These are phyloP conservation scores for Vultur gryphus DNA, from an alignment of 2,797 vertebrate species.

Conservation along the genomic window DNA sequence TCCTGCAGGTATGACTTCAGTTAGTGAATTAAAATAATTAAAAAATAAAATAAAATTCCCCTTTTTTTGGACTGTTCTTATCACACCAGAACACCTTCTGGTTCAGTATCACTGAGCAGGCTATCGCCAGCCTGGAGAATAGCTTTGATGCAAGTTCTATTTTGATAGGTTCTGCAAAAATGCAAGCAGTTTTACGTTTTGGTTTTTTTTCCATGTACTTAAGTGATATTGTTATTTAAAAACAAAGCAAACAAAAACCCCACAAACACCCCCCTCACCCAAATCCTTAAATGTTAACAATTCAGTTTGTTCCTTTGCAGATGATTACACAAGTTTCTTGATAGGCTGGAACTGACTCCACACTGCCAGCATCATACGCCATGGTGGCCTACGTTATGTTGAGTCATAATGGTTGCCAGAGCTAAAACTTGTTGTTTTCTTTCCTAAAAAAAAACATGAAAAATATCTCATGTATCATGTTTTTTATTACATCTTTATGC, in stretches of 20 bases:
- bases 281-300: neutral
- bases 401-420: conserved; percentile 43
- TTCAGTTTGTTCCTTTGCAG: neutral
- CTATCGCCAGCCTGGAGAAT: neutral
- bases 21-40: neutral
- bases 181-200: neutral
- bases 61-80: neutral
- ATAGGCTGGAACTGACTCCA: neutral
- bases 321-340: neutral
- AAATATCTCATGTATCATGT: conserved; percentile 75
- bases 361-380: neutral
- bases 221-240: neutral
- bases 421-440: conserved; percentile 55
- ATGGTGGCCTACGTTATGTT: neutral
- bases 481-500: conserved; percentile 78
- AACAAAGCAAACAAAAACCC: neutral
- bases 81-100: neutral
- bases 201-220: neutral
- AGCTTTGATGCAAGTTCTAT: neutral
- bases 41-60: neutral
- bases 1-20: neutral
- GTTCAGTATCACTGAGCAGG: neutral
- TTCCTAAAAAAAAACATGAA: conserved; percentile 55
- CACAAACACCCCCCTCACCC: neutral
- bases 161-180: neutral